Percentiles rank a stretch among this genome's conserved stretches.
Conservation (phyloP, 2,113 vertebrate genomes). For the Pseudolaguvia tuberculata region DNA sequence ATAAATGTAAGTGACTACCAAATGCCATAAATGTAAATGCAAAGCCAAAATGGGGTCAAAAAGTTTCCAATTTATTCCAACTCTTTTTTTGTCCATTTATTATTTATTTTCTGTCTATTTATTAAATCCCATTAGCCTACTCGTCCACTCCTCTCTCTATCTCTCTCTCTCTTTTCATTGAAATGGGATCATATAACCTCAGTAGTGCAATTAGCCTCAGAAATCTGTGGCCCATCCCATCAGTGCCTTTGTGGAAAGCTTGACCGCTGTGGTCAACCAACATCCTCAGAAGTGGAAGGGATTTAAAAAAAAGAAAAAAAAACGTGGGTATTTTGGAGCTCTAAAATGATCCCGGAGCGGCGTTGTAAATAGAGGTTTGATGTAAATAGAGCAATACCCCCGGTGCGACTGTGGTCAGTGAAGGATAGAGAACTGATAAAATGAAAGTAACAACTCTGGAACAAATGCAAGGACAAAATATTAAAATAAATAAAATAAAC, state of each 20-base stretch:
- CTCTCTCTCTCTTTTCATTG: constrained; percentile 23
- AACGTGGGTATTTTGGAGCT: constrained; percentile 45
- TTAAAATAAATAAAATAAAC: neutral
- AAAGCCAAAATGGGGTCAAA: too few species aligned
- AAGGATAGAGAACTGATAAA: neutral
- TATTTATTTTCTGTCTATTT: neutral
- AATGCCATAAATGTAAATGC: too few species aligned
- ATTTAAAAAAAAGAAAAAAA: constrained; percentile 20
- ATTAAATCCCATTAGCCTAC: neutral
- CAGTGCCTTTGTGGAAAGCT: constrained; percentile 28
- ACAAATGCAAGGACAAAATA: neutral
- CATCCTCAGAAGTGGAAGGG: constrained; percentile 41
- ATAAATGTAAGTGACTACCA: too few species aligned
- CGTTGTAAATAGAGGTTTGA: constrained; percentile 10
- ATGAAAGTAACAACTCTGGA: neutral
- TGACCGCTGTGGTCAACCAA: constrained; percentile 49
- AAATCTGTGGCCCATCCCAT: constrained; percentile 50
- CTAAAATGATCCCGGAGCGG: constrained; percentile 25
- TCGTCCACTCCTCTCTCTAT: too few species aligned
- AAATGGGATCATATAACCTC: constrained; percentile 52
- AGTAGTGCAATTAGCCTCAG: constrained; percentile 52
- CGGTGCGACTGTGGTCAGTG: neutral
- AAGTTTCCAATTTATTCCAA: too few species aligned
- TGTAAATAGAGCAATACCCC: constrained; percentile 23
- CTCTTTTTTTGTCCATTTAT: neutral